phyloP scores from a whole-genome alignment of 2,888 invertebrate species.

The Caenorhabditis doughertyi region DNA sequence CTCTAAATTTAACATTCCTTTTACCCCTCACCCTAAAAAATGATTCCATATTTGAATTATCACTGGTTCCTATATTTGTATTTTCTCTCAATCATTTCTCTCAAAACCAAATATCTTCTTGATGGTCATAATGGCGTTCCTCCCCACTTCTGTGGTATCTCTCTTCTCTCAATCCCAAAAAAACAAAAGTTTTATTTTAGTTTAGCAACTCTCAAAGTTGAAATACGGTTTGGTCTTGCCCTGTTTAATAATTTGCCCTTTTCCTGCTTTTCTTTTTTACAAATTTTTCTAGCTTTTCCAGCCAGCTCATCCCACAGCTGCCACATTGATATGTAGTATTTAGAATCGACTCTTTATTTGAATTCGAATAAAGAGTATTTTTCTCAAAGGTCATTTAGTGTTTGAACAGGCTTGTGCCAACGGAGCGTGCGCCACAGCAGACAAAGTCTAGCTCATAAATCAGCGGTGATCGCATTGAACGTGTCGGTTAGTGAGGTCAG shows the following conservation, averaged over 20 bases:
- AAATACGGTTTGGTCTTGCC: background rate
- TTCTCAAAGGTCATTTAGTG: slow-evolving; percentile 27
- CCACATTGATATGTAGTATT: no score
- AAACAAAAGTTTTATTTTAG: background rate
- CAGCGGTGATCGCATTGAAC: slow-evolving; percentile 44
- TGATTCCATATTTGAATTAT: slow-evolving; percentile 13
- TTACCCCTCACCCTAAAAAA: background rate
- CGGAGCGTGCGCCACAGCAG: slow-evolving; percentile 15
- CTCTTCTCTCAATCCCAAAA: slow-evolving; percentile 13
- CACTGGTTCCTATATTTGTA: slow-evolving; percentile 26
- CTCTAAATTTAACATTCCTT: background rate
- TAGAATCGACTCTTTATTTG: background rate
- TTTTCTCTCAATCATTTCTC: background rate
- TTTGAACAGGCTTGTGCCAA: slow-evolving; percentile 41
- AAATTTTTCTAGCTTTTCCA: background rate
- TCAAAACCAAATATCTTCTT: slow-evolving; percentile 22
- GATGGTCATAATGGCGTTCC: slow-evolving; percentile 23
- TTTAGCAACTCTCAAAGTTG: background rate
- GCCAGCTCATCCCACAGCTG: no score
- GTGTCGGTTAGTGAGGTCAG: slow-evolving; percentile 41
- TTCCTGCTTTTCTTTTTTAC: background rate
- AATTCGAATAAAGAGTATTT: background rate
- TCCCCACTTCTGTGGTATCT: slow-evolving; percentile 1
- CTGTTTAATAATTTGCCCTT: background rate
- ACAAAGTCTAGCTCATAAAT: slow-evolving; percentile 51